phyloP scores from a whole-genome alignment of 2,797 vertebrate species.

The Coracias cyanogaster region DNA sequence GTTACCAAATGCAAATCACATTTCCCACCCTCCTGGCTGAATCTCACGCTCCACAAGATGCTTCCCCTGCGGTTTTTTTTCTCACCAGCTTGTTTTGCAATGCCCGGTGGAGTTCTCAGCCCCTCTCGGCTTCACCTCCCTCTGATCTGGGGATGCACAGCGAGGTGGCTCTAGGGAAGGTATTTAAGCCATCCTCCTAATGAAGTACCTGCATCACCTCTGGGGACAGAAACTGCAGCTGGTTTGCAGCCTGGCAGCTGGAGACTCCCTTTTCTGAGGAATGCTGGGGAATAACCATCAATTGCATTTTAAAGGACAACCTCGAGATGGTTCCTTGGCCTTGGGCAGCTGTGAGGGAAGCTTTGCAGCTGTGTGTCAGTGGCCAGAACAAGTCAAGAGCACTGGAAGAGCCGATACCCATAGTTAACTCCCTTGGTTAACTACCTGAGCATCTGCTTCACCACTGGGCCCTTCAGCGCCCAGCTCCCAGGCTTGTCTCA shows the following conservation, averaged over 20 bases:
- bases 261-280: not conserved
- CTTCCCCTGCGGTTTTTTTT: not conserved
- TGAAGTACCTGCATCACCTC: not conserved
- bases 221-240: not conserved
- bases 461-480: not conserved
- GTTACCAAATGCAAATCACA: slow-evolving; percentile 63
- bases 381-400: not conserved
- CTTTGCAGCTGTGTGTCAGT: not conserved
- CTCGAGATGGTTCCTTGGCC: not conserved
- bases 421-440: not conserved
- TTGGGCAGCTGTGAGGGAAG: not conserved
- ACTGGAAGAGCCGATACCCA: not conserved
- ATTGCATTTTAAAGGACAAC: slow-evolving; percentile 2
- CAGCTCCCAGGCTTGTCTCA: not conserved
- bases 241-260: not conserved
- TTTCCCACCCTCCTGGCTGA: slow-evolving; percentile 52
- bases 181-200: not conserved
- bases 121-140: not conserved
- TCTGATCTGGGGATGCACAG: not conserved
- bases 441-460: not conserved
- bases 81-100: slow-evolving; percentile 9
- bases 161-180: not conserved
- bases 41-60: not conserved
- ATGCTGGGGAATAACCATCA: not conserved
- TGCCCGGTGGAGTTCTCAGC: not conserved